These are phyloP conservation scores for Dryobota labecula DNA, from an alignment of 2,888 invertebrate genomes.

Conservation along the genomic window DNA sequence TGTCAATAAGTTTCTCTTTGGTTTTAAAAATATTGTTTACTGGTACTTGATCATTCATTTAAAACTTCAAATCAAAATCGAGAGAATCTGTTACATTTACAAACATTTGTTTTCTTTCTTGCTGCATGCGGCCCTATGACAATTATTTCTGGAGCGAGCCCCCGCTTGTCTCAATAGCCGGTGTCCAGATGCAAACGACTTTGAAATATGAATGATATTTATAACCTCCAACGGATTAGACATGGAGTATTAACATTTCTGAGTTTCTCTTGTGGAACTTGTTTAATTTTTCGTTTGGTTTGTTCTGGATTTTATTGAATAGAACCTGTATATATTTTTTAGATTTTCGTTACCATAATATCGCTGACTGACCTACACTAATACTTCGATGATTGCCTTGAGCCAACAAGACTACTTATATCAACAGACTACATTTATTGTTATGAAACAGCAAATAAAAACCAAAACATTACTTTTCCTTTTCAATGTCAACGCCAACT, in stretches of 20 bases:
- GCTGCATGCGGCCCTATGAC: conserved; percentile 71
- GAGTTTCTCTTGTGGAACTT: conserved; percentile 52
- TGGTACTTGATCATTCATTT: no score
- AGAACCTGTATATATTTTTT: background rate
- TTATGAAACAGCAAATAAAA: conserved; percentile 28
- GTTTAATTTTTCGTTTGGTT: conserved; percentile 7
- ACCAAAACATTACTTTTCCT: conserved; percentile 33
- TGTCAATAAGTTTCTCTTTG: background rate
- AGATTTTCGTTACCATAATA: background rate
- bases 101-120: conserved; percentile 50
- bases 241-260: conserved; percentile 70
- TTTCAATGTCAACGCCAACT: conserved; percentile 32
- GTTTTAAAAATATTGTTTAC: background rate
- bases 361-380: conserved; percentile 18
- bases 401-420: background rate
- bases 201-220: conserved; percentile 90
- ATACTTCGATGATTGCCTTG: background rate
- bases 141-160: conserved; percentile 81
- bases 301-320: background rate
- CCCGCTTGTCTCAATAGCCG: conserved; percentile 84
- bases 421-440: background rate
- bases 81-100: background rate
- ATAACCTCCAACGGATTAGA: conserved; percentile 79
- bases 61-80: background rate
- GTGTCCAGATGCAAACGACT: conserved; percentile 90